phyloP scores from a whole-genome alignment of 2,797 vertebrate genomes.

The Megalops cyprinoides region DNA sequence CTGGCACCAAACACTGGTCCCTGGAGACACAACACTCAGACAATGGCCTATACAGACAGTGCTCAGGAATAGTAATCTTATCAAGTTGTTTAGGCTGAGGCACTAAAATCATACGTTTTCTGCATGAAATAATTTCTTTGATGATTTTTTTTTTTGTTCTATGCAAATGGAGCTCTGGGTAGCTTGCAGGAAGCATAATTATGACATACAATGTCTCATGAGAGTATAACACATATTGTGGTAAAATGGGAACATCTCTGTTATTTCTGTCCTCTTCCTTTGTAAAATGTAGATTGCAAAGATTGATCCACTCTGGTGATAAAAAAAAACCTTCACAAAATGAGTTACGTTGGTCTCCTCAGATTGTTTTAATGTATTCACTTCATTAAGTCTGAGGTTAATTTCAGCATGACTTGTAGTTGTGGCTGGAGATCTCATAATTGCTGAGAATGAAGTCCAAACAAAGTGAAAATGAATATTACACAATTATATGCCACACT shows the following conservation, averaged over 20 bases:
- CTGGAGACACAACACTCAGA: not conserved
- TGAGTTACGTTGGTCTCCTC: no score
- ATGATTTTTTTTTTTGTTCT: conserved; percentile 39
- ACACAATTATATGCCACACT: no score
- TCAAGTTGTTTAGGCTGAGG: not conserved
- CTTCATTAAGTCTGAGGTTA: no score
- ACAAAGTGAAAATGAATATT: no score
- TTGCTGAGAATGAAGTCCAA: no score
- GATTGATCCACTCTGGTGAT: not conserved
- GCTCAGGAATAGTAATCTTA: conserved; percentile 17
- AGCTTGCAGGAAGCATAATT: conserved; percentile 47
- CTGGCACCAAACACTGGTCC: not conserved
- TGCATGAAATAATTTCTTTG: conserved; percentile 11
- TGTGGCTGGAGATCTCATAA: no score
- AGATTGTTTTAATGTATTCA: no score
- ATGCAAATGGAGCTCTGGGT: conserved; percentile 22
- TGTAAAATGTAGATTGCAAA: not conserved
- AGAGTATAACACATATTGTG: not conserved
- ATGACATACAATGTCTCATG: conserved; percentile 47
- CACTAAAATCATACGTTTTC: conserved; percentile 4
- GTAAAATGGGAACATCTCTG: not conserved
- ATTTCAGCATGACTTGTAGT: no score
- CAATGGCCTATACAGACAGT: conserved; percentile 16
- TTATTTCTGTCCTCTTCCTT: not conserved
- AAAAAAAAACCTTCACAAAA: no score